A percentile compares a stretch with the other conserved stretches of the same genome.
Evolutionary conservation across 2,113 vertebrate species (phyloP).

Genomic region (Alethe diademata): DNA sequence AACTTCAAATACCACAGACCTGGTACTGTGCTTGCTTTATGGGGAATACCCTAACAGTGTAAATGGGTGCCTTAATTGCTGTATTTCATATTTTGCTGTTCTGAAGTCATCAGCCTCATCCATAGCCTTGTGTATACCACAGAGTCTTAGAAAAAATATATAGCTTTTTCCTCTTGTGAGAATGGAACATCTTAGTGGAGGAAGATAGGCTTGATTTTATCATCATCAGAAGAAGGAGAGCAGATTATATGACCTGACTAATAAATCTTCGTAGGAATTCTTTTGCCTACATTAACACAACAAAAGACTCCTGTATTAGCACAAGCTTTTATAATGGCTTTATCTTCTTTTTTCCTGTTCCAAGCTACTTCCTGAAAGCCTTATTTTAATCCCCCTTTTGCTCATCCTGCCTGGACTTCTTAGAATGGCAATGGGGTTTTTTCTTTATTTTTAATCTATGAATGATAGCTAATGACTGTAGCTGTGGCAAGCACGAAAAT

Average conservation of each 20-base stretch:
- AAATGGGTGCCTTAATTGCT: neutral
- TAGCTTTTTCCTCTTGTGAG: neutral
- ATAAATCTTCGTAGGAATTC: conserved; percentile 24
- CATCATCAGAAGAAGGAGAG: neutral
- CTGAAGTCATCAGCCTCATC: neutral
- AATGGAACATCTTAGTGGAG: neutral
- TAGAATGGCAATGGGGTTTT: neutral
- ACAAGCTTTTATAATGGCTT: neutral
- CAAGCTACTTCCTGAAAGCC: neutral
- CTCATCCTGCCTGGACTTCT: neutral
- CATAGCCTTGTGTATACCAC: neutral
- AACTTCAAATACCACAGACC: fast-evolving
- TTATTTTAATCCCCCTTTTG: neutral
- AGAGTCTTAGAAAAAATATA: neutral
- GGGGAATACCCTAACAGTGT: neutral
- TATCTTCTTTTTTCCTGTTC: neutral
- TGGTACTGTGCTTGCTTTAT: neutral
- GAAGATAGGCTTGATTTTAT: neutral
- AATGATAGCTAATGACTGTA: neutral
- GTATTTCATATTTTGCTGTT: neutral
- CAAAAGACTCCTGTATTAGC: neutral
- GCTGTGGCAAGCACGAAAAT: neutral
- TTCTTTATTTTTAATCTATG: neutral
- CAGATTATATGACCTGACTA: neutral
- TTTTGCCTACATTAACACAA: neutral